Conservation (phyloP, 2,113 vertebrate species). For the Saccopteryx bilineata region DNA sequence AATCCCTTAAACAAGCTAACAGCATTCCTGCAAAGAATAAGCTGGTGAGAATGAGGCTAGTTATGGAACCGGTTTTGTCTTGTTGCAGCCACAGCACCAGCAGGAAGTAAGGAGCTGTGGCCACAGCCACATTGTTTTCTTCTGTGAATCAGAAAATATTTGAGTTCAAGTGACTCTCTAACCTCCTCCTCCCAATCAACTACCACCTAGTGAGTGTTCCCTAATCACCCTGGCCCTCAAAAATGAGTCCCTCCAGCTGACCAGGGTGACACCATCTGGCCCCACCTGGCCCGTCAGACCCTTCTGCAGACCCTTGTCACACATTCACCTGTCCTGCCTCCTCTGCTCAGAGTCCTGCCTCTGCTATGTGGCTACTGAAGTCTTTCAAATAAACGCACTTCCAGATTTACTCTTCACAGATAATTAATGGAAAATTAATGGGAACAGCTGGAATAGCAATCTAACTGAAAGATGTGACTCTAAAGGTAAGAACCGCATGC, state of each 20-base stretch:
- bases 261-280: not conserved
- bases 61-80: not conserved
- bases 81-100: not conserved
- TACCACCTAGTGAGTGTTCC: not conserved
- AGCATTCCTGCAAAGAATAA: slow-evolving; percentile 12
- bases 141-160: slow-evolving; percentile 3
- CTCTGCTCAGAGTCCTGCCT: not conserved
- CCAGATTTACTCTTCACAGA: slow-evolving; percentile 34
- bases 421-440: not conserved
- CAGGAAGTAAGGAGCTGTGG: not conserved
- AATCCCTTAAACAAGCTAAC: not conserved
- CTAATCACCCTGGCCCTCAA: not conserved
- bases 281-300: not conserved
- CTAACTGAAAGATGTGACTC: not conserved
- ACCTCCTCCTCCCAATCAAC: not conserved
- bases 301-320: not conserved
- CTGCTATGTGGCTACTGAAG: not conserved
- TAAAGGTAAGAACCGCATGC: not conserved
- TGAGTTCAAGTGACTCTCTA: not conserved
- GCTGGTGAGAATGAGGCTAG: slow-evolving; percentile 4
- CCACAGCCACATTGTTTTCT: not conserved
- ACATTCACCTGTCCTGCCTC: not conserved
- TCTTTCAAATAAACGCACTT: slow-evolving; percentile 37
- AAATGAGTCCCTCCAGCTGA: not conserved
- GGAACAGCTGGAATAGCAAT: not conserved